These are phyloP conservation scores for Danio kyathit DNA, from an alignment of 2,797 vertebrate genomes.

Conservation along the genomic window DNA sequence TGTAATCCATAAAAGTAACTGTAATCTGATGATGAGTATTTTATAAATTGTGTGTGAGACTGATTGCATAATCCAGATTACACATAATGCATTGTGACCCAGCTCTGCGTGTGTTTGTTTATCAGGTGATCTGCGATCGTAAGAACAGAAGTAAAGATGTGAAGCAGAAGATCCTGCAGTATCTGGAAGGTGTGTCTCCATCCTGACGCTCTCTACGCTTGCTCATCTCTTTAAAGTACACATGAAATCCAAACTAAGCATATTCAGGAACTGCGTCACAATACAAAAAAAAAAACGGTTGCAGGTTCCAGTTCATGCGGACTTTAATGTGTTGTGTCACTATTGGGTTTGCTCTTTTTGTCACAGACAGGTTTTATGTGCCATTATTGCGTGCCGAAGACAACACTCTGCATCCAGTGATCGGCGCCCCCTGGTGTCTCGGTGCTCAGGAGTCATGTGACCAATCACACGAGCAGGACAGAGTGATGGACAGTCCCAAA, in stretches of 20 bases:
- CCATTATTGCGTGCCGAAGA: constrained; percentile 85
- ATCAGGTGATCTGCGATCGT: constrained; percentile 87
- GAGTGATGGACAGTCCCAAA: constrained; percentile 73
- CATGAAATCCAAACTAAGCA: too few species aligned
- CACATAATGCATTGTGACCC: too few species aligned
- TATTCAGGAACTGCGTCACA: too few species aligned
- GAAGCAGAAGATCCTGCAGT: constrained; percentile 81
- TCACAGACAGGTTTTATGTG: constrained; percentile 82
- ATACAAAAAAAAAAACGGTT: too few species aligned
- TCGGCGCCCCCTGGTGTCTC: constrained; percentile 82
- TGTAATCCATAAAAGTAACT: too few species aligned
- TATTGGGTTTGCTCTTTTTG: background rate
- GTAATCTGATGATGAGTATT: too few species aligned
- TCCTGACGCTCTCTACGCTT: background rate
- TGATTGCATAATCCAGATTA: too few species aligned
- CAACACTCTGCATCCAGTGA: constrained; percentile 83
- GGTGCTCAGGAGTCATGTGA: constrained; percentile 67
- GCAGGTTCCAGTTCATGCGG: too few species aligned
- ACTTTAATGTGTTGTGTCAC: background rate
- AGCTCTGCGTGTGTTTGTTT: background rate
- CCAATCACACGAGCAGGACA: constrained; percentile 44
- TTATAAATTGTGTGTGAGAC: too few species aligned
- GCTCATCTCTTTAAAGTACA: too few species aligned
- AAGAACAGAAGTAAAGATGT: constrained; percentile 82
- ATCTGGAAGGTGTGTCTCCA: constrained; percentile 80